Evolutionary conservation across 2,113 vertebrate genomes (phyloP), one percentile per base, ranked within the genome.

Genomic region (Cavia porcellus): DNA sequence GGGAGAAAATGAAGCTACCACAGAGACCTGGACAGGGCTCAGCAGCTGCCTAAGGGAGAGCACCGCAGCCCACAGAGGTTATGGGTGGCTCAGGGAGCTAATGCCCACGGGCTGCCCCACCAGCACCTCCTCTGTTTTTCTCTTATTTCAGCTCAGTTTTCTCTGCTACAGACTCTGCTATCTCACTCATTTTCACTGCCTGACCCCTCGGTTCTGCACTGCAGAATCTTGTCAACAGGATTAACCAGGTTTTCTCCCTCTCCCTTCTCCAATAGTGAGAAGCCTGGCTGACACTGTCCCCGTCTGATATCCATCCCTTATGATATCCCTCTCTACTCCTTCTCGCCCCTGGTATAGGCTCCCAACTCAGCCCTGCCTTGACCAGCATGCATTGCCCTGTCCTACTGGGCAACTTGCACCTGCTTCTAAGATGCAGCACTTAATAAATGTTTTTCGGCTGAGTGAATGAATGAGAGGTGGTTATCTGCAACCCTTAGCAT

Each of bases 351-450:
- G 0, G 15, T 28, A 28, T 24, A 24, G 19, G 28, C n/a, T 42
- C 57, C 61, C 47, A 8, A 55, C 32, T 77, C 57, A n/a, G 17
- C 30, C 2, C 52, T 11, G 13, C 32, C 15, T 30, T n/a, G 4
- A 75, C 19, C 3, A 2, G 1, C 4, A n/a, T 14, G 32, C 7
- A 30, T 0, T 0, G 4, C 20, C 4, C 59, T 19, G 3, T 13
- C 28, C 55, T 4, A 4, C 68, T 28, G 25, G 32, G 32, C 35
- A 14, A 70, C 13, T 42, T 10, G 3, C 17, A 35, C 50, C 61
- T n/a, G 75, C 9, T 13, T 81, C 11, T 22, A 32, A 38, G 7
- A 35, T 50, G 24, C 14, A 2, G 22, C 77, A 62, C 28, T 82
- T 86, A 45, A 22, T 61, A 20, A 84, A 12, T 57, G 50, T 38